Percentiles rank a stretch among this genome's conserved stretches.
Evolutionary conservation across 2,797 vertebrate species (phyloP).

Genomic region (Bradypodion pumilum): DNA sequence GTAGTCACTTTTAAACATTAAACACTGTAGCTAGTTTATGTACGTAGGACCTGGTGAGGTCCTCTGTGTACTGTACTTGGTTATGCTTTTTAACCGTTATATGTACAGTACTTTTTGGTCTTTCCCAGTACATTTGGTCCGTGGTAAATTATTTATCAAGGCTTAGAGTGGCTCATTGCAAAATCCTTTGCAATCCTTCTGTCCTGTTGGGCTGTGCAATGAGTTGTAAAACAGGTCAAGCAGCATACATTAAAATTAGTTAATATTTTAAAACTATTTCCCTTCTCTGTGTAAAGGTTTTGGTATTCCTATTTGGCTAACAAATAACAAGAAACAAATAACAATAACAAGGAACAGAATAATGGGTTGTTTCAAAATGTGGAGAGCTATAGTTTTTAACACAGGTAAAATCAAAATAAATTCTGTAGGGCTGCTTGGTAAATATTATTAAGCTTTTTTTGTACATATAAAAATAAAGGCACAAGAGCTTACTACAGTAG

Average conservation of each 20-base stretch:
- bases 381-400: neutral
- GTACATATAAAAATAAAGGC: neutral
- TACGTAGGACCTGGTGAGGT: neutral
- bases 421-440: neutral
- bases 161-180: neutral
- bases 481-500: neutral
- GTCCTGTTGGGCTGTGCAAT: neutral
- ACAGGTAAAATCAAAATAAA: neutral
- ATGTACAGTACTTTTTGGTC: neutral
- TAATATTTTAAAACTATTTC: neutral
- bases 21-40: neutral
- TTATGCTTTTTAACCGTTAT: neutral
- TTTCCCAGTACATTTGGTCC: neutral
- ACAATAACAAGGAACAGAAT: neutral
- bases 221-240: neutral
- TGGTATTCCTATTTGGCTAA: neutral
- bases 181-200: neutral
- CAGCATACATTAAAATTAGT: neutral
- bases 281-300: neutral
- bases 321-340: too few relatives aligned
- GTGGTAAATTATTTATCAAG: conserved; percentile 24
- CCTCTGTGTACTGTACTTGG: neutral
- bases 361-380: neutral
- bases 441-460: neutral
- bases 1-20: neutral